These are phyloP conservation scores for Cheilinus undulatus DNA, from an alignment of 2,113 vertebrate genomes.

Conservation along the genomic window DNA sequence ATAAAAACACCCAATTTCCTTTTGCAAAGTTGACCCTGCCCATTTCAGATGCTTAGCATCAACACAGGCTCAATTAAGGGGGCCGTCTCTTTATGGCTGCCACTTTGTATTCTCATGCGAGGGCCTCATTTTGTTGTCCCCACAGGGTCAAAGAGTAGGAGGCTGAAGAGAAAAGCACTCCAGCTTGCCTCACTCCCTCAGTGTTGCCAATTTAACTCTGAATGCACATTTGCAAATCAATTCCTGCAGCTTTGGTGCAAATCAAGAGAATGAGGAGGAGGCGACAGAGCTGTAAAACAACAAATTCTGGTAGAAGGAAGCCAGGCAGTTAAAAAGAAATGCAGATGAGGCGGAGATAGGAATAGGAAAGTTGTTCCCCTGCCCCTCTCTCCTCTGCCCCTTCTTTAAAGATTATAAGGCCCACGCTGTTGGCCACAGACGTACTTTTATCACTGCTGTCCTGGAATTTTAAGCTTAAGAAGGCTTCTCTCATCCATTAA, in stretches of 20 bases:
- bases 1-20: constrained; percentile 75
- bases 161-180: constrained; percentile 62
- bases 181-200: constrained; percentile 29
- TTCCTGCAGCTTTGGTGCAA: constrained; percentile 70
- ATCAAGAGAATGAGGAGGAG: constrained; percentile 41
- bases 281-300: constrained; percentile 74
- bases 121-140: constrained; percentile 75
- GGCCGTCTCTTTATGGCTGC: constrained; percentile 66
- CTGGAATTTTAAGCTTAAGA: constrained; percentile 49
- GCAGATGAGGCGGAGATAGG: constrained; percentile 67
- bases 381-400: constrained; percentile 7
- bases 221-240: constrained; percentile 85
- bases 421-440: constrained; percentile 17
- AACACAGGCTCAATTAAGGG: constrained; percentile 68
- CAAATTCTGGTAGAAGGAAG: constrained; percentile 50
- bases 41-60: constrained; percentile 63
- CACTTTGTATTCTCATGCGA: constrained; percentile 81
- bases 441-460: constrained; percentile 31
- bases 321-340: constrained; percentile 60
- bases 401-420: constrained; percentile 38
- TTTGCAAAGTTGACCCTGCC: constrained; percentile 62
- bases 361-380: constrained; percentile 51
- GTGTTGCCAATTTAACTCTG: constrained; percentile 74
- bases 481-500: constrained; percentile 27
- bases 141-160: constrained; percentile 70